phyloP scores from a whole-genome alignment of 2,113 vertebrate genomes.

The Ictalurus punctatus region DNA sequence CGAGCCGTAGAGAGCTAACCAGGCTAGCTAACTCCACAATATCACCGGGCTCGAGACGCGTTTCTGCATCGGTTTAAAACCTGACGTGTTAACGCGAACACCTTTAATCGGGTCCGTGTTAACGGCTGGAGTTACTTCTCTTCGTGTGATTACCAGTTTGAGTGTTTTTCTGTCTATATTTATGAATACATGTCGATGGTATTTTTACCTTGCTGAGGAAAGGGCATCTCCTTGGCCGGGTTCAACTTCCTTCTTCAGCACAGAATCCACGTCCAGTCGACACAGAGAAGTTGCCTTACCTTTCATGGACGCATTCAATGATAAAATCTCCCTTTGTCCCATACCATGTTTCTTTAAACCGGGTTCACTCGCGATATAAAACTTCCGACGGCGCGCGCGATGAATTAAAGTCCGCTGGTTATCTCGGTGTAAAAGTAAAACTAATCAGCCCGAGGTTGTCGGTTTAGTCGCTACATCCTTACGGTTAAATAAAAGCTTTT shows the following conservation, averaged over 20 bases:
- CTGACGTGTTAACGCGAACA: background rate
- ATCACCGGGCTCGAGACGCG: background rate
- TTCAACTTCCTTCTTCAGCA: slow-evolving; percentile 56
- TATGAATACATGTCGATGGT: background rate
- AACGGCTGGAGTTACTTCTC: accelerated
- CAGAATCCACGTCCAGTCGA: slow-evolving; percentile 56
- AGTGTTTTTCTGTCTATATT: background rate
- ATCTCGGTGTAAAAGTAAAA: slow-evolving; percentile 19
- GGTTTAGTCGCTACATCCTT: slow-evolving; percentile 41
- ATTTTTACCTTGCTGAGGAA: slow-evolving; percentile 54
- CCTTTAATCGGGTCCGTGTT: background rate
- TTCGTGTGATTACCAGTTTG: background rate
- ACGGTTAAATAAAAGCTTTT: background rate
- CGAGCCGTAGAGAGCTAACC: background rate
- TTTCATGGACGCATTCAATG: slow-evolving; percentile 55
- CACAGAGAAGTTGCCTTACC: slow-evolving; percentile 50
- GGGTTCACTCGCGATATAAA: background rate
- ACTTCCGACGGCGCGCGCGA: background rate
- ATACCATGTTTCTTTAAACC: slow-evolving; percentile 47
- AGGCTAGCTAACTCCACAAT: background rate
- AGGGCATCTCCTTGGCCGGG: slow-evolving; percentile 49
- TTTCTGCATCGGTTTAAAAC: background rate
- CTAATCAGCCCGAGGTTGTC: background rate
- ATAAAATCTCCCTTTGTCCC: slow-evolving; percentile 49
- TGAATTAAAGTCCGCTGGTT: slow-evolving; percentile 22